Evolutionary conservation across 1,140 invertebrate genomes (phyloP).

Genomic region (Cherax destructor): DNA sequence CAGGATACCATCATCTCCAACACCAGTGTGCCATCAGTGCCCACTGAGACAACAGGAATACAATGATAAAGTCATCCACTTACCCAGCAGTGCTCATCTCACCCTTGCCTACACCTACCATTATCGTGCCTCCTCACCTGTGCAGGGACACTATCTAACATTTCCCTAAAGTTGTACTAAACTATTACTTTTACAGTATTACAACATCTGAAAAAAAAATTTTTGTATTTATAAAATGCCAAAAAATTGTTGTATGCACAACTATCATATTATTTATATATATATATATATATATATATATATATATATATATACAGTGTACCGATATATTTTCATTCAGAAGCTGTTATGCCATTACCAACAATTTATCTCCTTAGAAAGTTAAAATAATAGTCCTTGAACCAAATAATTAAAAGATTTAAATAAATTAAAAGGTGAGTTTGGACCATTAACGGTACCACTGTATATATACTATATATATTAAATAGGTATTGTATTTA

Average conservation of each 20-base stretch:
- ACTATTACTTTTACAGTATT: not conserved
- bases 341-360: no score
- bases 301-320: no score
- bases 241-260: not conserved
- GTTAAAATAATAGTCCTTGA: no score
- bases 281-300: no score
- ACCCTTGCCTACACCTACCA: conserved; percentile 38
- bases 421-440: no score
- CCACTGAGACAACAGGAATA: conserved; percentile 2
- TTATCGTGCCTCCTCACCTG: conserved; percentile 41
- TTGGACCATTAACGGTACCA: no score
- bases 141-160: conserved; percentile 58
- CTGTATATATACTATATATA: no score
- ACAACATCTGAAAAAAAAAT: not conserved
- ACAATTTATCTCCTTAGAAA: no score
- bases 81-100: conserved; percentile 39
- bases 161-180: not conserved
- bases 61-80: not conserved
- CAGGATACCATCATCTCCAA: not conserved
- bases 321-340: no score
- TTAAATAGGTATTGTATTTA: no score
- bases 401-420: no score
- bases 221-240: not conserved
- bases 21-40: not conserved
- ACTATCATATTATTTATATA: not conserved